Evolutionary conservation across 1,140 invertebrate species (phyloP).

Genomic region (Drosophila cardini): DNA sequence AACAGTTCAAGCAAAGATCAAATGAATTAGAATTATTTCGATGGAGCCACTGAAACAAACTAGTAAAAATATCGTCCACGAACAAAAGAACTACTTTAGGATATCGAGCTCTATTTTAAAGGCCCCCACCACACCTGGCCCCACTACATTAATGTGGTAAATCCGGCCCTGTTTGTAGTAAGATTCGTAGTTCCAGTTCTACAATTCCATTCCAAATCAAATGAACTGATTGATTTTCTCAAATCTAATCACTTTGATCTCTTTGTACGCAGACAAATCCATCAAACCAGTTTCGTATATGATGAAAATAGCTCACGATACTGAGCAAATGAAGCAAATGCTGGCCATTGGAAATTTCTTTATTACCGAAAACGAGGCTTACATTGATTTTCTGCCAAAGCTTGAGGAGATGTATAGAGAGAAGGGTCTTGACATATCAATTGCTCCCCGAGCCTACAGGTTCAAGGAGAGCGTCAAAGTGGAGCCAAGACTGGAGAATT

Average conservation of each 20-base stretch:
- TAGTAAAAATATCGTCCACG: too few relatives aligned
- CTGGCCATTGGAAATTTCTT: slow-evolving; percentile 64
- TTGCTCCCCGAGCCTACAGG: slow-evolving; percentile 59
- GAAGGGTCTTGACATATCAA: slow-evolving; percentile 57
- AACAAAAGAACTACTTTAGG: too few relatives aligned
- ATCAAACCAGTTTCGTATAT: slow-evolving; percentile 58
- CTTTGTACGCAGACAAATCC: slow-evolving; percentile 45
- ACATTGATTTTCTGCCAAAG: slow-evolving; percentile 65
- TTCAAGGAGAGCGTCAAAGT: slow-evolving; percentile 33
- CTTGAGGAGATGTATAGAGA: slow-evolving; percentile 60
- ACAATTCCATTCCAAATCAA: too few relatives aligned
- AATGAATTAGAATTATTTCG: too few relatives aligned
- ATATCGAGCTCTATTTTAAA: too few relatives aligned
- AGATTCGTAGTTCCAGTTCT: too few relatives aligned
- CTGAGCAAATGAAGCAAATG: slow-evolving; percentile 63
- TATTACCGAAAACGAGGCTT: slow-evolving; percentile 56
- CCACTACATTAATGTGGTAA: too few relatives aligned
- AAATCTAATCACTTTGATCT: not conserved
- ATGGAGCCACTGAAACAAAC: too few relatives aligned
- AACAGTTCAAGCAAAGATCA: too few relatives aligned
- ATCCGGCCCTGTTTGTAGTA: too few relatives aligned
- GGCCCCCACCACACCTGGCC: too few relatives aligned
- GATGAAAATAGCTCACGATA: slow-evolving; percentile 72
- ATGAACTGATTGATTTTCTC: too few relatives aligned
- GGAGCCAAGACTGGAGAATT: slow-evolving; percentile 54